Evolutionary conservation across 2,888 invertebrate genomes (phyloP).

Genomic region (Galerucella pusilla): DNA sequence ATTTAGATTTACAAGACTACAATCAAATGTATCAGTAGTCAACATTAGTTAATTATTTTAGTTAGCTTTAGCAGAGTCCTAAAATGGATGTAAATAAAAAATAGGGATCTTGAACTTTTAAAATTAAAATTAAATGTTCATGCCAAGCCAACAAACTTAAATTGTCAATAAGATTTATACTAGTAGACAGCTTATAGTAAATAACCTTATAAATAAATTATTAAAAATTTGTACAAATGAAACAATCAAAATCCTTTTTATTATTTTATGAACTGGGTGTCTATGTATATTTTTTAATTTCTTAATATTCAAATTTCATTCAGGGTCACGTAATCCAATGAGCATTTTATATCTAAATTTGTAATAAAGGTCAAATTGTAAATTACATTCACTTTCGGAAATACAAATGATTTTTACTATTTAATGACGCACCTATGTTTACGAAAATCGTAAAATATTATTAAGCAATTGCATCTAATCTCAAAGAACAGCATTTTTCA

Average conservation of each 20-base stretch:
- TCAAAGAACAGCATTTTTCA: not conserved
- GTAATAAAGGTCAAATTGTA: conserved; percentile 21
- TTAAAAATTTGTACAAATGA: not conserved
- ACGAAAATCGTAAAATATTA: conserved; percentile 12
- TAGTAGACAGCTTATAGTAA: no score
- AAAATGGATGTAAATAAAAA: no score
- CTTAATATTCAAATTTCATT: conserved; percentile 21
- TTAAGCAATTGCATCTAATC: conserved; percentile 5
- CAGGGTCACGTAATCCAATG: conserved; percentile 22
- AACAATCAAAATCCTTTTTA: not conserved
- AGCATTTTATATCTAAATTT: conserved; percentile 17
- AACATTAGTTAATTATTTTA: no score
- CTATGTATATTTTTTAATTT: not conserved
- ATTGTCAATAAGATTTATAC: no score
- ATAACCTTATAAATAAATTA: not conserved
- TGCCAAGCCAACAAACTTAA: no score
- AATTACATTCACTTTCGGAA: conserved; percentile 15
- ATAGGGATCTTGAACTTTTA: no score
- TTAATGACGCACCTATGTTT: conserved; percentile 29
- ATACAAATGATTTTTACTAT: conserved; percentile 13
- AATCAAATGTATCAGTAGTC: no score
- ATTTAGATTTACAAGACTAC: no score
- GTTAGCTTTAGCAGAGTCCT: no score
- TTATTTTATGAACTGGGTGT: not conserved
- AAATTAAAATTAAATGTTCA: no score